phyloP scores from a whole-genome alignment of 2,113 vertebrate genomes.

The Myotis brandtii region DNA sequence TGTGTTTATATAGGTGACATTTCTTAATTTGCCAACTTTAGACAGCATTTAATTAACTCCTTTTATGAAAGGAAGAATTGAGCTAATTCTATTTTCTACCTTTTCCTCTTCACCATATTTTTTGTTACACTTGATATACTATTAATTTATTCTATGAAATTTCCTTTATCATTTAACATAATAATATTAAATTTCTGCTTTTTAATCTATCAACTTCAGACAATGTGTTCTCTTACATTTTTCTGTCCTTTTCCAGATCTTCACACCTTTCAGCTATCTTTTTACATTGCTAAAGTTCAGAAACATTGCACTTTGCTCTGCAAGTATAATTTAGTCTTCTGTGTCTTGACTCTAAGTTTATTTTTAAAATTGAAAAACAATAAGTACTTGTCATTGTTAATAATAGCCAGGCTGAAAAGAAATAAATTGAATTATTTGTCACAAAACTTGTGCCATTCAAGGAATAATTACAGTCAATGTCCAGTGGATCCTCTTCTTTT shows the following conservation, averaged over 20 bases:
- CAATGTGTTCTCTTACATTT: background rate
- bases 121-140: background rate
- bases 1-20: background rate
- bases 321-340: background rate
- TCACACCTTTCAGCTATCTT: background rate
- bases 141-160: slow-evolving; percentile 16
- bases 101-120: background rate
- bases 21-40: slow-evolving; percentile 3
- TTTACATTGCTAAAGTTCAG: background rate
- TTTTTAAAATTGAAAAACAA: background rate
- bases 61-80: background rate
- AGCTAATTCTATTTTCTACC: background rate
- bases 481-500: background rate
- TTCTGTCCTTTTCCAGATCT: background rate
- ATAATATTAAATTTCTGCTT: background rate
- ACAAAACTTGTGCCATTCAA: background rate
- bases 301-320: background rate
- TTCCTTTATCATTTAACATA: background rate
- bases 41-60: background rate
- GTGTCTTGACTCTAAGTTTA: background rate
- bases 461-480: background rate
- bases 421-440: background rate
- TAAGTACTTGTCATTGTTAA: background rate
- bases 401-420: background rate
- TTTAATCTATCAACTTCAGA: background rate